phyloP scores from a whole-genome alignment of 2,797 vertebrate species.

The Macrochelys suwanniensis region DNA sequence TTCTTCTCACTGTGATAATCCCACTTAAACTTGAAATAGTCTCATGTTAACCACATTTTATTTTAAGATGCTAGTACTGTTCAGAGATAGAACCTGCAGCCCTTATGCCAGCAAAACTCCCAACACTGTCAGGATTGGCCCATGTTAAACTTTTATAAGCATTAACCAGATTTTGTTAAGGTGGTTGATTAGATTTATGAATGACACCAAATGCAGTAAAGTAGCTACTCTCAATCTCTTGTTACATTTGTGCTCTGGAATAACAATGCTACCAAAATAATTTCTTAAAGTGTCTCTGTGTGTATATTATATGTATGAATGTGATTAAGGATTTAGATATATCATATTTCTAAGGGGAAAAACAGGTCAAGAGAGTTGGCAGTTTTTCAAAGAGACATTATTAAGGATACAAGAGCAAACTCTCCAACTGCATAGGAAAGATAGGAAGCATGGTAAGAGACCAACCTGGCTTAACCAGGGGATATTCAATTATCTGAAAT shows the following conservation, averaged over 20 bases:
- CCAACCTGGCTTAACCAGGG: too few species aligned
- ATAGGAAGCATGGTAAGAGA: too few species aligned
- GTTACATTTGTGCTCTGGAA: background rate
- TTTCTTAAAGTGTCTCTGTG: background rate
- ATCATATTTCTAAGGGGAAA: background rate
- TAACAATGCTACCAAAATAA: background rate
- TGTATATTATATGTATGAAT: background rate
- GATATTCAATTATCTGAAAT: too few species aligned
- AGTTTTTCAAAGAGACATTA: too few species aligned
- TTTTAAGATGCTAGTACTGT: background rate
- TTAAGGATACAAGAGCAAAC: too few species aligned
- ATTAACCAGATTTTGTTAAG: background rate
- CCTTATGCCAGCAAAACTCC: background rate
- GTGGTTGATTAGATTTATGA: background rate
- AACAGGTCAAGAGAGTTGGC: too few species aligned
- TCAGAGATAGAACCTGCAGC: background rate
- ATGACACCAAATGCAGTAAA: background rate
- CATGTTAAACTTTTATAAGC: background rate
- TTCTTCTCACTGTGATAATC: background rate
- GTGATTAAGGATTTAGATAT: background rate
- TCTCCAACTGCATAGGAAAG: too few species aligned
- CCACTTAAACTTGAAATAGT: background rate
- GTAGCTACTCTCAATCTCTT: background rate
- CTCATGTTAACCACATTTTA: background rate
- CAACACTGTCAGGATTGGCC: background rate